phyloP scores from a whole-genome alignment of 2,888 invertebrate genomes.

The Eupithecia vulgata region DNA sequence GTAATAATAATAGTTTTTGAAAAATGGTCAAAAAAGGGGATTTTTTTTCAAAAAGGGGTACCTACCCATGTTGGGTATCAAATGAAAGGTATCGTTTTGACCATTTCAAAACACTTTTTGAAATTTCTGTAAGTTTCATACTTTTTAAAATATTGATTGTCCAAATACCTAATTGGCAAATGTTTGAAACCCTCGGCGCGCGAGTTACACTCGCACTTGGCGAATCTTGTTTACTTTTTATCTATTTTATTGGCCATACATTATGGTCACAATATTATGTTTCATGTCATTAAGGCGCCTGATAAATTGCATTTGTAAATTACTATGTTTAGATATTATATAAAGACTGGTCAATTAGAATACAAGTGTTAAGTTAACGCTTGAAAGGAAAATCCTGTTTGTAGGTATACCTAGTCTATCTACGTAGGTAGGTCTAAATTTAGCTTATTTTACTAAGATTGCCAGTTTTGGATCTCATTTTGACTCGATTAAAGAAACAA shows the following conservation, averaged over 20 bases:
- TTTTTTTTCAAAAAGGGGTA: no score
- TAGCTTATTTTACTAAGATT: neutral
- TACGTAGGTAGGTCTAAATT: neutral
- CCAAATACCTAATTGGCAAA: no score
- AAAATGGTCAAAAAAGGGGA: no score
- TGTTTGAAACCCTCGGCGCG: no score
- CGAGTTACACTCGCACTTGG: no score
- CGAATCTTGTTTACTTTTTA: slow-evolving; percentile 46
- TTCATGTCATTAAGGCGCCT: slow-evolving; percentile 36
- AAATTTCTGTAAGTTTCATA: no score
- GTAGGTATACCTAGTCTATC: no score
- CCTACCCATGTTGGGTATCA: no score
- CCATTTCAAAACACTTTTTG: no score
- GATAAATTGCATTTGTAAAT: slow-evolving; percentile 28
- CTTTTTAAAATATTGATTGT: no score
- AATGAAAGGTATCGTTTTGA: no score
- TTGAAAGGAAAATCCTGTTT: slow-evolving; percentile 15
- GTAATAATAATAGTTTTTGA: no score
- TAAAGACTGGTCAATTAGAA: slow-evolving; percentile 22
- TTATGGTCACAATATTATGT: slow-evolving; percentile 43
- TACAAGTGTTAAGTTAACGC: slow-evolving; percentile 21
- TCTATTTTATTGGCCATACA: slow-evolving; percentile 43
- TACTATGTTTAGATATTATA: slow-evolving; percentile 8
- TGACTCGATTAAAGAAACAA: neutral
- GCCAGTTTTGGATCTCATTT: neutral